Percentiles rank a stretch among this genome's conserved stretches.
phyloP scores from a whole-genome alignment of 2,797 vertebrate species.

The Carcharodon carcharias region DNA sequence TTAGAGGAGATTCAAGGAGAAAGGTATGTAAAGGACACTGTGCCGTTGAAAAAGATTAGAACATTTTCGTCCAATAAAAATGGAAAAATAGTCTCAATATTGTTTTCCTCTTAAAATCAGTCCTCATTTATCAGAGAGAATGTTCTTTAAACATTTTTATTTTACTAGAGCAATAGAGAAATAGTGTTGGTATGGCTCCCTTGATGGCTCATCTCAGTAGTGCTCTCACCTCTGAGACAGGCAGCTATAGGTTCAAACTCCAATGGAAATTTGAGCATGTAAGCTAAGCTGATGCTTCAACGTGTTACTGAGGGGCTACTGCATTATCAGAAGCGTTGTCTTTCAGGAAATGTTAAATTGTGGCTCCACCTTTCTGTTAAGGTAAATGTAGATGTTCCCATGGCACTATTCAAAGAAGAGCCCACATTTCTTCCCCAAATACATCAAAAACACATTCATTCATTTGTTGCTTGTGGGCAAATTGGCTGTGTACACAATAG shows the following conservation, averaged over 20 bases:
- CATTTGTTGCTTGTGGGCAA: not conserved
- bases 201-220: not conserved
- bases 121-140: not conserved
- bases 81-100: not conserved
- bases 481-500: not conserved
- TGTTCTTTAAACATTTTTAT: not conserved
- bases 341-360: not conserved
- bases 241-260: not conserved
- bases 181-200: not conserved
- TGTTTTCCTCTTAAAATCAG: not conserved
- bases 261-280: not conserved
- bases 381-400: not conserved
- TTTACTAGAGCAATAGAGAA: not conserved
- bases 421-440: not conserved
- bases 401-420: not conserved
- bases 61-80: not conserved
- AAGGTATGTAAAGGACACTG: slow-evolving; percentile 56
- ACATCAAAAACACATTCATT: not conserved
- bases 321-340: not conserved
- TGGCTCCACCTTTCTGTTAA: not conserved
- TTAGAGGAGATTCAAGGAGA: slow-evolving; percentile 63
- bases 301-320: not conserved
- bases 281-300: not conserved
- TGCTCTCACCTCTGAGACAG: not conserved
- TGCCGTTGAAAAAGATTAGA: not conserved